These are phyloP conservation scores for Hydractinia symbiolongicarpus DNA, from an alignment of 30 jellyfish, hydroid and myxozoan species.

Conservation along the genomic window DNA sequence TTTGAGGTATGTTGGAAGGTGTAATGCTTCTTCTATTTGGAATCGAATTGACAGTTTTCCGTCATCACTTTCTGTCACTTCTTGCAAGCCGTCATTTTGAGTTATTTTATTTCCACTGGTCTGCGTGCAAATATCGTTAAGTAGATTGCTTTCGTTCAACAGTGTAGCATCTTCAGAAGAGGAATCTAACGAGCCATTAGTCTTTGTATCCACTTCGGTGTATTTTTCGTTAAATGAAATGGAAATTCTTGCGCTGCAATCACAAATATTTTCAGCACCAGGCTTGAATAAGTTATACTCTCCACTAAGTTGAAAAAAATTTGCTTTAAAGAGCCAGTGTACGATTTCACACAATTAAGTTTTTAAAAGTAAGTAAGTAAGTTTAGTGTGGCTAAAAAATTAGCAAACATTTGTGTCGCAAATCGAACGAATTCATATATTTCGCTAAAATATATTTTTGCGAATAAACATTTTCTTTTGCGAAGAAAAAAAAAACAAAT, in stretches of 20 bases:
- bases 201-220: neutral
- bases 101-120: neutral
- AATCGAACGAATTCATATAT: no score
- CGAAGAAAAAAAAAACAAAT: no score
- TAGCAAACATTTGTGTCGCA: no score
- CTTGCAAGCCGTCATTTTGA: no score
- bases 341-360: neutral
- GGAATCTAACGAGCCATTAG: neutral
- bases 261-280: slow-evolving; percentile 53
- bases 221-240: neutral
- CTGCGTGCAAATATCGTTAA: slow-evolving; percentile 2
- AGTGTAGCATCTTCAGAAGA: neutral
- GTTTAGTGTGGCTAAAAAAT: neutral
- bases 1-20: slow-evolving; percentile 40
- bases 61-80: neutral
- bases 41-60: neutral
- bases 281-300: slow-evolving; percentile 50
- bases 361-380: no score
- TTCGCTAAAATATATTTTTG: neutral
- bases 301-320: slow-evolving; percentile 39
- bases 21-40: slow-evolving; percentile 78
- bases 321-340: neutral
- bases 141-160: neutral
- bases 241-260: slow-evolving; percentile 43
- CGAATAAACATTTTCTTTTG: no score